Conservation (phyloP, 2,888 invertebrate species). For the Girardia tigrina region DNA sequence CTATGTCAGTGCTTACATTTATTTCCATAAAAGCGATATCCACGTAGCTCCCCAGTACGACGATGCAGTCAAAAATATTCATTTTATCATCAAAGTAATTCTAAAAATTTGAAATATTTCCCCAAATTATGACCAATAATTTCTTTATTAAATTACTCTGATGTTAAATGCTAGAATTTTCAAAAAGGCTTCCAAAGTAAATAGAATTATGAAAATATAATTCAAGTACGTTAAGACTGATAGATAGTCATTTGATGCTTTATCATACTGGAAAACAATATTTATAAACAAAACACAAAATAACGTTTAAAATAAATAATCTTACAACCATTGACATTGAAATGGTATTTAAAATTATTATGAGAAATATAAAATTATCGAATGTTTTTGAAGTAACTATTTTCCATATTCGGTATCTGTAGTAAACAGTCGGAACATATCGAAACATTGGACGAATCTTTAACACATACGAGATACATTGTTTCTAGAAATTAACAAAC, state of each 20-base stretch:
- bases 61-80: constrained; percentile 51
- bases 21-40: constrained; percentile 74
- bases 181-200: not conserved
- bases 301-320: not conserved
- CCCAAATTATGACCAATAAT: no score
- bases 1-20: no score
- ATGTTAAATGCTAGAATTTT: not conserved
- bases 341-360: not conserved
- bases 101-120: constrained; percentile 39
- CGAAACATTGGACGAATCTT: not conserved
- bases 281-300: no score
- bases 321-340: not conserved
- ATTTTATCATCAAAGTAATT: constrained; percentile 51
- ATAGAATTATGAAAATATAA: not conserved
- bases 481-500: no score
- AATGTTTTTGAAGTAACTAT: not conserved
- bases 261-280: no score
- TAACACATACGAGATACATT: no score
- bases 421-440: not conserved
- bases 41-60: constrained; percentile 50
- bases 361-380: not conserved
- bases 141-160: not conserved
- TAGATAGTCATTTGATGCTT: no score
- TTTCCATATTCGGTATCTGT: not conserved
- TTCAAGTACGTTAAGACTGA: no score